These are phyloP conservation scores for Lacerta agilis DNA, from an alignment of 2,797 vertebrate genomes.

Conservation along the genomic window DNA sequence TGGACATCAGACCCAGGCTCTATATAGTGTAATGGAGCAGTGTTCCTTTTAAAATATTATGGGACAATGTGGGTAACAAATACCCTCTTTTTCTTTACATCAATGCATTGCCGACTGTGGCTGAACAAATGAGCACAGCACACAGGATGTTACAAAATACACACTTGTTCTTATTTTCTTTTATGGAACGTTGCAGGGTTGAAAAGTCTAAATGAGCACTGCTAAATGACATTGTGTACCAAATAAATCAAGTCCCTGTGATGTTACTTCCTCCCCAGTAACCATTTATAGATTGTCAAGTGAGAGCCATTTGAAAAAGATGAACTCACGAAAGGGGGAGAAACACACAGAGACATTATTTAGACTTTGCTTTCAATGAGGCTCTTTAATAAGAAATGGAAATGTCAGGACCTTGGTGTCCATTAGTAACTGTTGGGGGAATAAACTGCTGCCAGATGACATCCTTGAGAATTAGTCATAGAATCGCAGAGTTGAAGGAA, in stretches of 20 bases:
- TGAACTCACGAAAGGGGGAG: accelerated
- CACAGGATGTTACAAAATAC: not conserved
- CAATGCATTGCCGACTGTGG: not conserved
- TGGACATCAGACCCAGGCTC: too few relatives aligned
- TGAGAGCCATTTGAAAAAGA: not conserved
- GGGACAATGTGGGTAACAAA: not conserved
- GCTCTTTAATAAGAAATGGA: constrained; percentile 3
- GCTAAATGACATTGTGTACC: not conserved
- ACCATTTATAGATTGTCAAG: accelerated
- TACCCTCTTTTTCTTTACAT: not conserved
- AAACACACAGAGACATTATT: not conserved
- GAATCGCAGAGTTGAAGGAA: too few relatives aligned
- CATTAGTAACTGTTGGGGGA: not conserved
- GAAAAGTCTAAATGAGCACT: not conserved
- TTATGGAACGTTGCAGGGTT: not conserved
- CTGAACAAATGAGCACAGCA: not conserved
- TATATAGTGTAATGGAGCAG: not conserved
- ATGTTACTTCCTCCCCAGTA: not conserved
- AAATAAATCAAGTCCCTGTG: accelerated
- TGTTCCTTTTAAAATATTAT: not conserved
- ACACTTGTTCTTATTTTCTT: not conserved
- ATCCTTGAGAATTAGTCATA: not conserved
- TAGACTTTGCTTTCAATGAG: not conserved
- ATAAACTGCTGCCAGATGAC: accelerated
- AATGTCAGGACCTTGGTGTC: accelerated